Base-by-base conservation (phyloP, 2,113 vertebrate genomes). In the Phocoena sinus region DNA sequence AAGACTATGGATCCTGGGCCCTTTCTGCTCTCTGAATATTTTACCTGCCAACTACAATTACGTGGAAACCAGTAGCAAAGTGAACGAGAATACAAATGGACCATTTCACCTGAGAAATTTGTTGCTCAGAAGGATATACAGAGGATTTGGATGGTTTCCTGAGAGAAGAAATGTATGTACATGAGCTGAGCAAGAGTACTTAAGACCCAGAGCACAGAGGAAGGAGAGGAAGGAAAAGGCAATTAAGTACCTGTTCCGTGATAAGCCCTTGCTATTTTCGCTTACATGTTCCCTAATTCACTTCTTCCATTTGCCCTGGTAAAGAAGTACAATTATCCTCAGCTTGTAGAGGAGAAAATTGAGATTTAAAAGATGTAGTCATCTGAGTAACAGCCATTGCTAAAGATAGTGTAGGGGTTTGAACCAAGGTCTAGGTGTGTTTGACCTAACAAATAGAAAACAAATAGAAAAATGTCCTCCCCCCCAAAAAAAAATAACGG, bases 161-260 rank as follows among this genome's bases (percentile, higher is more conserved):
- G 31, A 56, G n/a, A 53, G 28, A 41, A 44, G 56, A 67, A 20
- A 60, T 8, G 1, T 8, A 50, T 20, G 6, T 38, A 4, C 8
- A 9, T 0, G 26, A n/a, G 21, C 25, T 2, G n/a, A 77, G 18
- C 3, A 5, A 44, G 15, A 25, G 23, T 11, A 1, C 13, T 14
- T 11, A 6, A 38, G 38, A 38, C 17, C 47, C 7, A 1, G 76
- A n/a, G 4, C 11, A 3, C 0, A 28, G 25, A 17, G 2, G 38
- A 17, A 1, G 18, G 36, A 26, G n/a, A 31, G 60, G 38, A 36
- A 56, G 9, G 3, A 21, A 76, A 56, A 47, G n/a, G 38, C 1
- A 11, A 23, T 10, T 4, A 7, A 1, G 58, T 5, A 31, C 36
- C 31, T 15, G 0, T 31, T 14, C 2, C 0, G 3, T 9, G 36